phyloP scores from a whole-genome alignment of 2,888 invertebrate species.

The Drosophila longiperda region DNA sequence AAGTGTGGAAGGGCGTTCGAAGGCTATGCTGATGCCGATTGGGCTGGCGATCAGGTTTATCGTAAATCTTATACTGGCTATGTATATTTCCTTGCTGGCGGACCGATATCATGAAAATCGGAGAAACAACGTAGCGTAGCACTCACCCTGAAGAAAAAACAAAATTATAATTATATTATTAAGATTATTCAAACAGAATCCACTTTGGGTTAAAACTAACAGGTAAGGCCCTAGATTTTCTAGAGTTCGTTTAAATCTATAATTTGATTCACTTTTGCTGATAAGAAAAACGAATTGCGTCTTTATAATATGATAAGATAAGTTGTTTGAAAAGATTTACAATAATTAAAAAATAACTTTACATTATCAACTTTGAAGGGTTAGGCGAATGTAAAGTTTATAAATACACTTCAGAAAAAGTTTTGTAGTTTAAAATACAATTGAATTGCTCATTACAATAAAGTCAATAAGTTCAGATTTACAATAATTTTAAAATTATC shows the following conservation, averaged over 20 bases:
- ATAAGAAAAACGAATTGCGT: not conserved
- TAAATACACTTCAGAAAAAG: not conserved
- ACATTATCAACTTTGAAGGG: not conserved
- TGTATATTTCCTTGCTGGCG: too few species aligned
- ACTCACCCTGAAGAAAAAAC: conserved; percentile 90
- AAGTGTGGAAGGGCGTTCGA: too few species aligned
- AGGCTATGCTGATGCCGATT: too few species aligned
- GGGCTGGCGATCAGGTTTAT: too few species aligned
- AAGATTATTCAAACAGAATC: not conserved
- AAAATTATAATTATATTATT: not conserved
- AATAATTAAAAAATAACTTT: not conserved
- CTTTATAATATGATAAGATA: not conserved
- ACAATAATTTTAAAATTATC: not conserved
- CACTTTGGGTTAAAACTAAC: not conserved
- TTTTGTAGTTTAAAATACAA: not conserved
- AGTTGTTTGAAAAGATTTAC: not conserved
- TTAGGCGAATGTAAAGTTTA: not conserved
- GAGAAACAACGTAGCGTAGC: too few species aligned
- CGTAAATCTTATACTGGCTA: too few species aligned
- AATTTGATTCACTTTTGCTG: not conserved
- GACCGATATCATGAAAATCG: too few species aligned
- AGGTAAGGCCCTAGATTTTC: not conserved
- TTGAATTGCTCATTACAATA: not conserved
- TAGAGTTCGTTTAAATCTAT: not conserved
- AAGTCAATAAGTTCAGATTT: not conserved